Evolutionary conservation across 1,140 invertebrate genomes (phyloP).

Genomic region (Diploscapter pachys): DNA sequence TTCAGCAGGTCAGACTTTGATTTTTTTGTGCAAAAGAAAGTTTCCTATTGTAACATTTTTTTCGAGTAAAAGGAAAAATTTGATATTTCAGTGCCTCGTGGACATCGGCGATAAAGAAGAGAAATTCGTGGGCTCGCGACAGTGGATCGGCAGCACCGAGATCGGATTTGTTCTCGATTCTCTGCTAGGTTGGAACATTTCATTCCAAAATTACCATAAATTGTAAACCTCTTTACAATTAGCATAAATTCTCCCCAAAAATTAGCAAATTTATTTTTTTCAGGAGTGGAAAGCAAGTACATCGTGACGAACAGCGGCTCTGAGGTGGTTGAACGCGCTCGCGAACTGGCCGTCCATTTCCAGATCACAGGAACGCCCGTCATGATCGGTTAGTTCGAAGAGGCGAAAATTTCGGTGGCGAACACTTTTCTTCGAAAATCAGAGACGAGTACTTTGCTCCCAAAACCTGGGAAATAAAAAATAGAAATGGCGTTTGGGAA

Average conservation of each 20-base stretch:
- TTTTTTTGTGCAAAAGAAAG: conserved; percentile 4
- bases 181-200: conserved; percentile 61
- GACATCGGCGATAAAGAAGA: conserved; percentile 87
- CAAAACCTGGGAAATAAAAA: too few relatives aligned
- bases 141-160: conserved; percentile 99
- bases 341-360: conserved; percentile 84
- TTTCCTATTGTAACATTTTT: conserved; percentile 30
- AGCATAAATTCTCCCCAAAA: too few relatives aligned
- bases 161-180: conserved; percentile 85
- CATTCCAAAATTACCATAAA: neutral
- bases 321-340: conserved; percentile 75
- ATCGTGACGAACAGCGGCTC: conserved; percentile 77
- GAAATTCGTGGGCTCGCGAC: conserved; percentile 79
- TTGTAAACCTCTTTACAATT: too few relatives aligned
- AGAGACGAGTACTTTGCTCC: too few relatives aligned
- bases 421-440: too few relatives aligned
- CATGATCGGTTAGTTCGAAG: conserved; percentile 79
- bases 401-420: too few relatives aligned
- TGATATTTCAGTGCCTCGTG: conserved; percentile 69
- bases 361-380: conserved; percentile 86
- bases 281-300: conserved; percentile 71
- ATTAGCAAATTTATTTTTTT: neutral
- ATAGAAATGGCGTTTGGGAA: too few relatives aligned
- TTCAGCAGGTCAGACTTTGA: conserved; percentile 72
- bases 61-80: conserved; percentile 9